phyloP scores from a whole-genome alignment of 2,797 vertebrate species.

The Gorsachius magnificus region DNA sequence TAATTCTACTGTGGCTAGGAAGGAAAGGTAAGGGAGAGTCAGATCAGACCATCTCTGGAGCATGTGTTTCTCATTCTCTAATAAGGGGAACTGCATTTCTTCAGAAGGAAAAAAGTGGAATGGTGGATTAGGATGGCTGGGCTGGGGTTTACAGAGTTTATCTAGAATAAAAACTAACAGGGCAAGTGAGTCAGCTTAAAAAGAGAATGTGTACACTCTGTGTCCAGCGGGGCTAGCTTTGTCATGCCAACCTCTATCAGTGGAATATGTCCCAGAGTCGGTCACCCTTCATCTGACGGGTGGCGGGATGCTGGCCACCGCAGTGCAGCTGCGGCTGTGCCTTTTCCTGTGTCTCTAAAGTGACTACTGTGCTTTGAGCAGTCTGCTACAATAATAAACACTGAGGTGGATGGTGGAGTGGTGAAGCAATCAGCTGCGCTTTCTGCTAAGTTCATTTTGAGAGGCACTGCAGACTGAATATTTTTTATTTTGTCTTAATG shows the following conservation, averaged over 20 bases:
- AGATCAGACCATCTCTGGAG: not conserved
- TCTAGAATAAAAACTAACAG: not conserved
- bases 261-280: not conserved
- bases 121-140: not conserved
- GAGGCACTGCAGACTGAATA: not conserved
- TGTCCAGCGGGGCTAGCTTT: not conserved
- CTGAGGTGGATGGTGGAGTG: not conserved
- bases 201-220: accelerated
- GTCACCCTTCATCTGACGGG: not conserved
- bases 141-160: not conserved
- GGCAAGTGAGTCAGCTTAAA: not conserved
- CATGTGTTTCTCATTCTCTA: not conserved
- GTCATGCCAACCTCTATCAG: not conserved
- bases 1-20: not conserved
- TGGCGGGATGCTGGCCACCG: not conserved
- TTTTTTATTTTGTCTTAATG: not conserved
- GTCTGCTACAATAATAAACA: conserved; percentile 30
- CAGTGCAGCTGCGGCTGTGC: not conserved
- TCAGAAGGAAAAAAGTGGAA: not conserved
- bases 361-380: not conserved
- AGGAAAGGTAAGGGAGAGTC: not conserved
- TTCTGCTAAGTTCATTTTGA: conserved; percentile 31
- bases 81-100: not conserved
- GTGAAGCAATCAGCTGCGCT: not conserved
- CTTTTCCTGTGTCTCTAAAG: not conserved